Conservation (phyloP, 2,797 vertebrate species). For the Rhabdophis nuchalis region DNA sequence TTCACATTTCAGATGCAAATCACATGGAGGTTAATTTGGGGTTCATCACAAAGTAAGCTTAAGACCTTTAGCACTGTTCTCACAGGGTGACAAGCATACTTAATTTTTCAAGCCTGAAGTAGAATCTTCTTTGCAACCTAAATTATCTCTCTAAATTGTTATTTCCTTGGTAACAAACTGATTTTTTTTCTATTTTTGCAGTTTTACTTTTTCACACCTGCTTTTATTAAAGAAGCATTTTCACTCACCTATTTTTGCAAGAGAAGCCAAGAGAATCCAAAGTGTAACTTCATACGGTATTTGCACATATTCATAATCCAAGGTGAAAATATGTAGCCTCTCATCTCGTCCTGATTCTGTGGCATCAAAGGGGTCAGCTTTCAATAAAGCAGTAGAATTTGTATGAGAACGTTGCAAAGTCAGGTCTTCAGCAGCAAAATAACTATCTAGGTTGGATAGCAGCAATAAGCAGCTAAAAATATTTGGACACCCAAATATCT, state of each 20-base stretch:
- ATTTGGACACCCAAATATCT: rapidly evolving
- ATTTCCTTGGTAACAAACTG: not conserved
- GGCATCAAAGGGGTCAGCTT: not conserved
- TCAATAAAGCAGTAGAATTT: conserved; percentile 19
- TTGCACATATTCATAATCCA: conserved; percentile 87
- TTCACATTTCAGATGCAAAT: not conserved
- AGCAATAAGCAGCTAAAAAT: conserved; percentile 36
- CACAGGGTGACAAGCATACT: not conserved
- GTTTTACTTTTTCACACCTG: not conserved
- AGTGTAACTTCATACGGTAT: conserved; percentile 93
- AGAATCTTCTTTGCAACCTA: not conserved
- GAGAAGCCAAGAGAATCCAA: conserved; percentile 91
- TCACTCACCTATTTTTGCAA: conserved; percentile 93
- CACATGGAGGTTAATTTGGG: not conserved
- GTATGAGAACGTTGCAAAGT: conserved; percentile 19
- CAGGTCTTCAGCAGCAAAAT: conserved; percentile 33
- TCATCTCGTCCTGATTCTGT: conserved; percentile 51
- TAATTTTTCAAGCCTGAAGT: not conserved
- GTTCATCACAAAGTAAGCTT: not conserved
- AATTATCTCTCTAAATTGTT: not conserved
- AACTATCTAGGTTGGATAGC: conserved; percentile 19
- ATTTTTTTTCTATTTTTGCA: not conserved
- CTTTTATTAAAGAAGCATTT: not conserved
- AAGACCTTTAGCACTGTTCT: not conserved
- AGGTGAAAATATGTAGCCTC: conserved; percentile 78